A percentile compares a stretch with the other conserved stretches of the same genome.
These are phyloP conservation scores for Corydoras sp. DNA, from an alignment of 2,113 vertebrate genomes.

Conservation along the genomic window DNA sequence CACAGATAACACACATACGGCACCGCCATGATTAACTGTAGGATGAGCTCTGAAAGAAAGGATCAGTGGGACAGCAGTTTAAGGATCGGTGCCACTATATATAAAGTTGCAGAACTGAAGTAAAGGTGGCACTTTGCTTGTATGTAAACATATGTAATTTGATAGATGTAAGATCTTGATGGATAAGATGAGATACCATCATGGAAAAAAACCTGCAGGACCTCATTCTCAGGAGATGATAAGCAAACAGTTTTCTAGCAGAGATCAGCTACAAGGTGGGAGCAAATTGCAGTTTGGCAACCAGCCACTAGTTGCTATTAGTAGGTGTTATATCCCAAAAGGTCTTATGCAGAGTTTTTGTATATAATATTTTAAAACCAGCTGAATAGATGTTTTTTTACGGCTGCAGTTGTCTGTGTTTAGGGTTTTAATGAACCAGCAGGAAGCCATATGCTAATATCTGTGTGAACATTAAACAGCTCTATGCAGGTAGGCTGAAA, in stretches of 20 bases:
- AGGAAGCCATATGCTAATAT: too few species aligned
- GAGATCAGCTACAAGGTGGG: too few species aligned
- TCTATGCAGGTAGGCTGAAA: too few species aligned
- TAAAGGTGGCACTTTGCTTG: constrained; percentile 24
- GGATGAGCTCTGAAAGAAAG: not conserved
- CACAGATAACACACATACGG: constrained; percentile 61
- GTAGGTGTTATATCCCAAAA: too few species aligned
- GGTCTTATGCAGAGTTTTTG: too few species aligned
- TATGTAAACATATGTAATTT: constrained; percentile 27
- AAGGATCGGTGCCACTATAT: constrained; percentile 28
- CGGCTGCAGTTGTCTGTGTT: too few species aligned
- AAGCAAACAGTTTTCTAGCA: not conserved
- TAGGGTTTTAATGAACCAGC: too few species aligned
- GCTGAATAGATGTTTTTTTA: too few species aligned
- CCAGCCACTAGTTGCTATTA: too few species aligned
- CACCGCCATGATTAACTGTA: constrained; percentile 55
- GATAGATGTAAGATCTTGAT: not conserved
- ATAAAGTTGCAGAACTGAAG: constrained; percentile 22
- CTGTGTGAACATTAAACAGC: too few species aligned
- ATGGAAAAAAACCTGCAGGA: not conserved
- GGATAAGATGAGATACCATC: constrained; percentile 19
- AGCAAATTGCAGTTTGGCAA: too few species aligned
- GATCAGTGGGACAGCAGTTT: not conserved
- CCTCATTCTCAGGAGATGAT: not conserved
- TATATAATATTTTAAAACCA: too few species aligned